Percentiles rank a stretch among this genome's conserved stretches.
These are phyloP conservation scores for Monoplex corrugatus DNA, from an alignment of 2,888 invertebrate genomes.

Conservation along the genomic window DNA sequence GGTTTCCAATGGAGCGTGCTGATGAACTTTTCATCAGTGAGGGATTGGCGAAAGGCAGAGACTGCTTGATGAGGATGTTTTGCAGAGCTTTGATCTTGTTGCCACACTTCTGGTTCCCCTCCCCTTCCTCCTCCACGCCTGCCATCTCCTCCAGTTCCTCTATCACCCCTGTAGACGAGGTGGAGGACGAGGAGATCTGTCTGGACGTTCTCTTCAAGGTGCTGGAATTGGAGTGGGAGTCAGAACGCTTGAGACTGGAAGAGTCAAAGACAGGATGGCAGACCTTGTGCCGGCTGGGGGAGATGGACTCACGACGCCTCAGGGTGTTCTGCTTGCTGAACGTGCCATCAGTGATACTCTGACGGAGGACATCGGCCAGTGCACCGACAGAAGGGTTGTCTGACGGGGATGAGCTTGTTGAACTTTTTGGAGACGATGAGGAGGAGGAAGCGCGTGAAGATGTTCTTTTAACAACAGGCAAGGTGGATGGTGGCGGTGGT, in stretches of 20 bases:
- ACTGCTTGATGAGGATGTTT: conserved; percentile 59
- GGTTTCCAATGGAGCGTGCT: not conserved
- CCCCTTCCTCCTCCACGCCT: not conserved
- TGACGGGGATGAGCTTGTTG: not conserved
- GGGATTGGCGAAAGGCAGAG: conserved; percentile 58
- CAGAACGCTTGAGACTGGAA: conserved; percentile 41
- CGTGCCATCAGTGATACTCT: conserved; percentile 53
- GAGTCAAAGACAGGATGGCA: conserved; percentile 52
- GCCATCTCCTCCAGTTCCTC: conserved; percentile 8
- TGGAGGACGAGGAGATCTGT: not conserved
- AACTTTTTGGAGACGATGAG: too few relatives aligned
- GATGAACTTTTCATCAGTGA: conserved; percentile 35
- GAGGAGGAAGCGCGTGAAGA: not conserved
- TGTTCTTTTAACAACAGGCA: not conserved
- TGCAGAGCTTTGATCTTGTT: conserved; percentile 59
- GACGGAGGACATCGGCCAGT: conserved; percentile 58
- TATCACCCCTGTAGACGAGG: not conserved
- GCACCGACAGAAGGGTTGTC: not conserved
- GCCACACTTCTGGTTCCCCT: conserved; percentile 46
- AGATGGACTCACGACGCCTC: conserved; percentile 34
- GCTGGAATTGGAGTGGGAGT: not conserved
- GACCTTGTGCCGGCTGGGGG: conserved; percentile 19
- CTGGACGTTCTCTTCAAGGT: not conserved
- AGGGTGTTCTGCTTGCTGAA: conserved; percentile 21
- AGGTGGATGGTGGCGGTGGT: not conserved